These are phyloP conservation scores for Lepisosteus osseus DNA, from an alignment of 2,113 vertebrate genomes.

Conservation along the genomic window DNA sequence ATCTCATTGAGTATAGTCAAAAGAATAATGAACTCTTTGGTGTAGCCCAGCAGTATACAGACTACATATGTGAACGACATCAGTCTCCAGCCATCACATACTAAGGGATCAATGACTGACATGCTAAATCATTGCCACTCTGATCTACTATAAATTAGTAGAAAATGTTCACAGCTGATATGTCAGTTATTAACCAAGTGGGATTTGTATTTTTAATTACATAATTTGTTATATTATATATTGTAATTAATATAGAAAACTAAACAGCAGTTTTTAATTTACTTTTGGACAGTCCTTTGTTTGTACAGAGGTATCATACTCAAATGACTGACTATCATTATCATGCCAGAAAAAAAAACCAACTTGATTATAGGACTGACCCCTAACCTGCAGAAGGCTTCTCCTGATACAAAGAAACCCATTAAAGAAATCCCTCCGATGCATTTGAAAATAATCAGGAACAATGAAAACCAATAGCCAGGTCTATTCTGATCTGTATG, in stretches of 20 bases:
- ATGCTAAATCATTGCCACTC: no score
- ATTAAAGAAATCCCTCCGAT: neutral
- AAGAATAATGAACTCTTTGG: neutral
- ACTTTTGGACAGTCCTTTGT: neutral
- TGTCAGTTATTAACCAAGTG: no score
- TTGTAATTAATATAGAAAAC: neutral
- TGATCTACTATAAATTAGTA: no score
- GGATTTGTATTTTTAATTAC: no score
- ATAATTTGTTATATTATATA: neutral
- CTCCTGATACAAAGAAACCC: neutral
- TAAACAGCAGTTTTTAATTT: neutral
- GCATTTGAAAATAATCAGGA: neutral
- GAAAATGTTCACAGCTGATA: no score
- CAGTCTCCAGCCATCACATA: no score
- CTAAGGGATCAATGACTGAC: no score
- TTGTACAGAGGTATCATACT: no score
- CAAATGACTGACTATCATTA: no score
- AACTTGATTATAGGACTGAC: no score
- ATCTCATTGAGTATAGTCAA: neutral
- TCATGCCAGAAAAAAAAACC: no score
- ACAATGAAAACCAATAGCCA: neutral
- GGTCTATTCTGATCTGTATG: neutral
- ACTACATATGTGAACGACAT: slow-evolving; percentile 1
- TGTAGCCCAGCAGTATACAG: slow-evolving; percentile 1
- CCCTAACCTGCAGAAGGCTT: neutral